Evolutionary conservation across 2,888 invertebrate species (phyloP).

Genomic region (Agriopis aurantiaria): DNA sequence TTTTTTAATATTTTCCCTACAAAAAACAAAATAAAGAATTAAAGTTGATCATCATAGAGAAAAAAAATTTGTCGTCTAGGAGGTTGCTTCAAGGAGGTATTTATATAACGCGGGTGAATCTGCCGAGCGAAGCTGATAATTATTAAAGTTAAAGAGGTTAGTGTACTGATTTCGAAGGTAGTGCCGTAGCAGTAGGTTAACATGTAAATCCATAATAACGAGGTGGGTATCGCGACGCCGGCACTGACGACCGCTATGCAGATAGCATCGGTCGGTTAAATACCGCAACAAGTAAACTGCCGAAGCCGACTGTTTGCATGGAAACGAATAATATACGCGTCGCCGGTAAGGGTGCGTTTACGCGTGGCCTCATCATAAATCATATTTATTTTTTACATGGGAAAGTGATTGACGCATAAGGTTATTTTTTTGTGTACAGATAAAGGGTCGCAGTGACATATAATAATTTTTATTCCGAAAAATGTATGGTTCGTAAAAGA

Average conservation of each 20-base stretch:
- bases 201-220: constrained; percentile 78
- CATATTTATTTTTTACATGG: background rate
- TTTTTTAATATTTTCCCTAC: too few relatives aligned
- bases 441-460: too few relatives aligned
- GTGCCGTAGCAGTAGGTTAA: constrained; percentile 57
- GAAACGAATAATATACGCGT: constrained; percentile 48
- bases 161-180: constrained; percentile 32
- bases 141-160: background rate
- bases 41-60: too few relatives aligned
- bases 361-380: background rate
- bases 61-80: too few relatives aligned
- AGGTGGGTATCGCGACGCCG: constrained; percentile 69
- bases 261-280: constrained; percentile 78
- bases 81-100: too few relatives aligned
- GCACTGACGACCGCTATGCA: constrained; percentile 79
- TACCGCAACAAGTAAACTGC: constrained; percentile 82
- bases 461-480: too few relatives aligned
- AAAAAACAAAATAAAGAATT: too few relatives aligned
- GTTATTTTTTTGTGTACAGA: too few relatives aligned
- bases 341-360: constrained; percentile 28
- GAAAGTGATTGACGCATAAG: too few relatives aligned
- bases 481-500: too few relatives aligned
- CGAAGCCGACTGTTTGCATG: constrained; percentile 62
- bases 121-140: too few relatives aligned
- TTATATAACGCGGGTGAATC: too few relatives aligned